phyloP scores from a whole-genome alignment of 2,113 vertebrate genomes.

The Beaufortia kweichowensis region DNA sequence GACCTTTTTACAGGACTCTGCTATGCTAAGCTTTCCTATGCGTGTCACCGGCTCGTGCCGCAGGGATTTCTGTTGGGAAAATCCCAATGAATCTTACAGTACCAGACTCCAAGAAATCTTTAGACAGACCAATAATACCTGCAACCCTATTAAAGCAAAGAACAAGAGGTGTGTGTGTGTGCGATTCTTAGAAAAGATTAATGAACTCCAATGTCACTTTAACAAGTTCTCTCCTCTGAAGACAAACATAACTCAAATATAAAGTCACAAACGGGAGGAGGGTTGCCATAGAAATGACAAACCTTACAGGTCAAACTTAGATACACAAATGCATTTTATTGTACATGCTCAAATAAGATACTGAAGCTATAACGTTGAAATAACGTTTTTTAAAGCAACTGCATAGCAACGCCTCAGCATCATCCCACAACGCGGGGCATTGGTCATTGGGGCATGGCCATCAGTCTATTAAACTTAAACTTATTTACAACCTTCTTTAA shows the following conservation, averaged over 20 bases:
- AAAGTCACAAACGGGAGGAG: slow-evolving; percentile 4
- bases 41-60: not conserved
- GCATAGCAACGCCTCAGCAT: too few relatives aligned
- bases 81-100: not conserved
- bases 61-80: slow-evolving; percentile 16
- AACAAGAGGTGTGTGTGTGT: slow-evolving; percentile 2
- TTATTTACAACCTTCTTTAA: not conserved
- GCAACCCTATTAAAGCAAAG: slow-evolving; percentile 27
- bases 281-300: slow-evolving; percentile 26
- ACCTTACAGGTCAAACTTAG: not conserved
- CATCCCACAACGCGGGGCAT: too few relatives aligned
- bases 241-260: slow-evolving; percentile 24
- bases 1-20: not conserved
- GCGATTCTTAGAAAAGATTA: slow-evolving; percentile 26
- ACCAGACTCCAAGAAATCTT: slow-evolving; percentile 21
- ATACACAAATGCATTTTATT: not conserved
- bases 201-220: slow-evolving; percentile 36
- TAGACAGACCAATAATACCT: slow-evolving; percentile 27
- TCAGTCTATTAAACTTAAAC: not conserved
- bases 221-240: slow-evolving; percentile 27
- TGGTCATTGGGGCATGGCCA: too few relatives aligned
- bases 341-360: not conserved
- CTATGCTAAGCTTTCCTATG: not conserved
- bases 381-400: too few relatives aligned
- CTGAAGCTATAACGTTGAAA: too few relatives aligned